Conservation (phyloP, 2,113 vertebrate genomes). For the Gulo gulo region DNA sequence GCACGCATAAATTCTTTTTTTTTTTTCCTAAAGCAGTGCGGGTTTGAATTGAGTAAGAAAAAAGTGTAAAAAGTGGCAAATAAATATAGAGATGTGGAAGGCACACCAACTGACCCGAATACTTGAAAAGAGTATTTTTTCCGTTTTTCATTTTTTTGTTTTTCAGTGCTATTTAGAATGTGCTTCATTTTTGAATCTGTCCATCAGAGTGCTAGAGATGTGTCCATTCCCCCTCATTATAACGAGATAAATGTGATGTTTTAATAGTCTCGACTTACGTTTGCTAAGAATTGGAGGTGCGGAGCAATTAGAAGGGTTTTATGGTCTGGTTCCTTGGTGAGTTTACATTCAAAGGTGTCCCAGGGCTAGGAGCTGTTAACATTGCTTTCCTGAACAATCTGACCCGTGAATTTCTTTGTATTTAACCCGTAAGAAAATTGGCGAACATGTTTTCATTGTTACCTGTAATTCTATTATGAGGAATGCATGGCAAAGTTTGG, state of each 20-base stretch:
- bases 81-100: neutral
- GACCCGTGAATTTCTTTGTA: constrained; percentile 59
- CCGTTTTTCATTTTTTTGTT: neutral
- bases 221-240: neutral
- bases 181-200: neutral
- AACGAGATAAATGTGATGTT: constrained; percentile 58
- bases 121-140: constrained; percentile 15
- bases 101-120: neutral
- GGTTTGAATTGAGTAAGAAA: constrained; percentile 61
- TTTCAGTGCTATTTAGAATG: neutral
- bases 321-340: constrained; percentile 58
- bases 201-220: neutral
- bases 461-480: neutral
- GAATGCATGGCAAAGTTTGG: neutral
- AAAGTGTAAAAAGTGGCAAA: neutral
- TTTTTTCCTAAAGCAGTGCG: constrained; percentile 24
- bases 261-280: constrained; percentile 65
- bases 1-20: constrained; percentile 72
- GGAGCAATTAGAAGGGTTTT: constrained; percentile 64
- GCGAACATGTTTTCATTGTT: constrained; percentile 50
- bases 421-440: constrained; percentile 3
- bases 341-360: constrained; percentile 60
- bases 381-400: constrained; percentile 48
- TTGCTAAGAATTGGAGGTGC: constrained; percentile 62
- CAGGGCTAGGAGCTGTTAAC: constrained; percentile 62